Evolutionary conservation across 2,797 vertebrate species (phyloP), one percentile per base, ranked within the genome.

Genomic region (Staurois parvus): DNA sequence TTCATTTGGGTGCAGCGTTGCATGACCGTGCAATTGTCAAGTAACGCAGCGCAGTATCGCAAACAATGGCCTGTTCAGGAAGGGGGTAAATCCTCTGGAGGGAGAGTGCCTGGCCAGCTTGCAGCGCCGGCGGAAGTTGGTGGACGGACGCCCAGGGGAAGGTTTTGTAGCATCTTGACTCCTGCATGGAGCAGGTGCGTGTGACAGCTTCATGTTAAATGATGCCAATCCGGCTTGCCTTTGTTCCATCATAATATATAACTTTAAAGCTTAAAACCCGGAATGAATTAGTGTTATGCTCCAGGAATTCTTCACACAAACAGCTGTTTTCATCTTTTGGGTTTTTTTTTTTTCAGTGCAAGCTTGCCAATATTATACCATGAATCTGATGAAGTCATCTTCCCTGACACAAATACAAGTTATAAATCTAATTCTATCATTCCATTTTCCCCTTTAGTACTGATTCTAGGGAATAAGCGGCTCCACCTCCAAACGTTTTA

Each of bases 261-360:
- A 45, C 10, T 2, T 12, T 12, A 64, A 21, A 62, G 56, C 21
- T 59, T 10, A 17, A 30, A 37, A 42, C 42, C 32, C 79, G 19
- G 45, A 13, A 8, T 28, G 79, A 62, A 29, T 19, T 52, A 24
- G 10, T 21, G n/a, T 76, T 62, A 19, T 59, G 12, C 77, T 29
- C 7, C 66, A 45, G 77, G 42, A 69, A 10, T 30, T 34, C 12
- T 37, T 72, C 68, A 12, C 79, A 34, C 11, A 72, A 40, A 32
- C 79, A 81, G 79, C 68, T 81, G 79, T 81, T 81, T 40, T 72
- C n/a, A 81, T 81, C 68, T 72, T 81, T 37, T 37, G 79, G 79
- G 68, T 32, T 45, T 40, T 68, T 37, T 81, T 32, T 45, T 40
- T 68, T 37, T 81, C 79, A 81, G 34, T 40, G 67, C 64, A 17